Evolutionary conservation across 2,888 invertebrate genomes (phyloP).

Genomic region (Toxonevra muliebris): DNA sequence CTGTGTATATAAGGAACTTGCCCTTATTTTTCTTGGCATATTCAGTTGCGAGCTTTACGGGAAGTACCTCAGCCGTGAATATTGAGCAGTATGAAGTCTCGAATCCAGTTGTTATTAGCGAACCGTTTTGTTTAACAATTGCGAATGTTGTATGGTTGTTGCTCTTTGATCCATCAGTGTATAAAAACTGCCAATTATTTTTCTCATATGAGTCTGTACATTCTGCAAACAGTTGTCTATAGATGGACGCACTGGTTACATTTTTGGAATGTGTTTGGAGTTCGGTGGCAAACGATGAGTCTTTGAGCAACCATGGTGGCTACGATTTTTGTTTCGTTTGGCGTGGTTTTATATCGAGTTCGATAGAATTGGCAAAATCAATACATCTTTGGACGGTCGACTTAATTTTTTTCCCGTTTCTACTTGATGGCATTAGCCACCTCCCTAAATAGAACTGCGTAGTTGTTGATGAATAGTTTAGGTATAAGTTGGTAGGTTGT

Average conservation of each 20-base stretch:
- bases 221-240: background rate
- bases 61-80: background rate
- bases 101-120: background rate
- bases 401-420: background rate
- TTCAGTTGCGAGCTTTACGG: background rate
- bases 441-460: background rate
- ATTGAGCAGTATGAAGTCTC: background rate
- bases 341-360: no score
- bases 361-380: no score
- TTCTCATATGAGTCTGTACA: no score
- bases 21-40: slow-evolving; percentile 2
- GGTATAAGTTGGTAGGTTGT: no score
- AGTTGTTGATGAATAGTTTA: background rate
- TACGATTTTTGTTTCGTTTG: no score
- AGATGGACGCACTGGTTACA: background rate
- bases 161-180: background rate
- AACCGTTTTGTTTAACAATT: background rate
- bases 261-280: background rate
- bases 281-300: background rate
- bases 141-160: background rate
- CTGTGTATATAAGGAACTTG: no score
- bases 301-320: background rate
- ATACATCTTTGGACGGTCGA: no score
- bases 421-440: background rate
- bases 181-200: background rate